These are phyloP conservation scores for Melanotaenia boesemani DNA, from an alignment of 2,797 vertebrate species.

Conservation along the genomic window DNA sequence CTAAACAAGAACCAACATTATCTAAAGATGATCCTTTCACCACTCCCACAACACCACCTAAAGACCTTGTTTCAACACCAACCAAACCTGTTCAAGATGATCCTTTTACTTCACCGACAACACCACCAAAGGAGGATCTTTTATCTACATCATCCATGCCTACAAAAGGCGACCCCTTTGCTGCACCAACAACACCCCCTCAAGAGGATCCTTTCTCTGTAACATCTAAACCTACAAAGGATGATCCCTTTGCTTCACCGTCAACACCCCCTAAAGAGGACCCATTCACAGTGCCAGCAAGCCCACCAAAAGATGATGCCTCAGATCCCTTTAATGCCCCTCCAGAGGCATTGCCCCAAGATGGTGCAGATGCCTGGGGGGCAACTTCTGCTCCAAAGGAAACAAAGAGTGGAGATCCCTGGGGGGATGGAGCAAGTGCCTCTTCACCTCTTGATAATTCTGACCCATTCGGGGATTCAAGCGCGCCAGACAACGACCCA, in stretches of 20 bases:
- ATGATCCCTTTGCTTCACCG: slow-evolving; percentile 40
- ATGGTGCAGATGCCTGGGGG: slow-evolving; percentile 75
- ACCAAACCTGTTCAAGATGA: slow-evolving; percentile 1
- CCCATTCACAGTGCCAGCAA: slow-evolving; percentile 31
- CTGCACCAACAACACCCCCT: slow-evolving; percentile 21
- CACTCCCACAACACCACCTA: slow-evolving; percentile 15
- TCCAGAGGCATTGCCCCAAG: slow-evolving; percentile 32
- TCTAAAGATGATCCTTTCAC: slow-evolving; percentile 29
- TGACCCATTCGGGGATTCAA: slow-evolving; percentile 74
- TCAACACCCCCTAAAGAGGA: slow-evolving; percentile 44
- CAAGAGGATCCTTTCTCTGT: slow-evolving; percentile 45
- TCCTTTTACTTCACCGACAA: slow-evolving; percentile 31
- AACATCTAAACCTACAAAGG: slow-evolving; percentile 8
- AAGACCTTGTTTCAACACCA: slow-evolving; percentile 30
- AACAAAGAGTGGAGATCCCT: slow-evolving; percentile 60
- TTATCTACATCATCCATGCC: slow-evolving; percentile 17
- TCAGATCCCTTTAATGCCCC: slow-evolving; percentile 46
- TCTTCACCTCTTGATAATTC: slow-evolving; percentile 40
- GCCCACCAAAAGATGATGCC: slow-evolving; percentile 19
- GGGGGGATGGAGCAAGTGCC: slow-evolving; percentile 51
- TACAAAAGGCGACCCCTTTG: slow-evolving; percentile 37
- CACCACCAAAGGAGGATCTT: slow-evolving; percentile 42
- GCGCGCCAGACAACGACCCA: slow-evolving; percentile 73
- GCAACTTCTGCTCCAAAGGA: slow-evolving; percentile 28
- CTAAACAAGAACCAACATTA: slow-evolving; percentile 16